Base-by-base conservation (phyloP, 2,888 invertebrate genomes). In the Empis stercorea region DNA sequence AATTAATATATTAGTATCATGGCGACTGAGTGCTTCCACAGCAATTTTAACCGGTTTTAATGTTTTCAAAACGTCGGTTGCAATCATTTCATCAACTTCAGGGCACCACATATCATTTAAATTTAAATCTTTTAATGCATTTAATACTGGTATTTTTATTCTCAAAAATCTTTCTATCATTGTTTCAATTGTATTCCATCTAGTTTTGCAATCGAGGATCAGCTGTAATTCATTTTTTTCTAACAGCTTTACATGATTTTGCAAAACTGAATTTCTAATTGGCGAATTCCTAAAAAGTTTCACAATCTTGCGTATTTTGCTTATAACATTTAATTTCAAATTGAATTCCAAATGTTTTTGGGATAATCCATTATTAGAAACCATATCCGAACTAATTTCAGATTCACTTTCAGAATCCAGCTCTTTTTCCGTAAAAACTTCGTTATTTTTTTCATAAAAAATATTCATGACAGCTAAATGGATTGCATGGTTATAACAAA, bases 401-500 rank as follows among this genome's bases (percentile, higher is more conserved):
- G n/a, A n/a, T 16, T 37, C 37, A 16, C 17, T 37, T 16, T 16
- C 16, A 37, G 16, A 37, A 16, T 16, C 9, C 17, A 37, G 10
- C 10, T 15, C 10, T 16, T 37, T 37, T 37, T 37, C n/a, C 36
- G n/a, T n/a, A n/a, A n/a, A n/a, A n/a, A n/a, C n/a, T n/a, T n/a
- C n/a, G n/a, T n/a, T n/a, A n/a, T n/a, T n/a, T n/a, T 37, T 37
- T 16, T 10, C 11, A 37, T 37, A 37, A 37, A 15, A 37, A 37
- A 37, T 9, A 10, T 44, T 14, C 38, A 20, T 15, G 5, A 44
- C 30, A 4, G 39, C 39, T 40, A 45, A 27, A 45, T 45, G 45
- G n/a, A 45, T 30, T 5, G 45, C 45, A 32, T 45, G 45, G 17
- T 45, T 45, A 14, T 45, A 45, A n/a, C 39, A 45, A 20, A 45